phyloP scores from a whole-genome alignment of 2,113 vertebrate species.

The rat (Rattus norvegicus) region DNA sequence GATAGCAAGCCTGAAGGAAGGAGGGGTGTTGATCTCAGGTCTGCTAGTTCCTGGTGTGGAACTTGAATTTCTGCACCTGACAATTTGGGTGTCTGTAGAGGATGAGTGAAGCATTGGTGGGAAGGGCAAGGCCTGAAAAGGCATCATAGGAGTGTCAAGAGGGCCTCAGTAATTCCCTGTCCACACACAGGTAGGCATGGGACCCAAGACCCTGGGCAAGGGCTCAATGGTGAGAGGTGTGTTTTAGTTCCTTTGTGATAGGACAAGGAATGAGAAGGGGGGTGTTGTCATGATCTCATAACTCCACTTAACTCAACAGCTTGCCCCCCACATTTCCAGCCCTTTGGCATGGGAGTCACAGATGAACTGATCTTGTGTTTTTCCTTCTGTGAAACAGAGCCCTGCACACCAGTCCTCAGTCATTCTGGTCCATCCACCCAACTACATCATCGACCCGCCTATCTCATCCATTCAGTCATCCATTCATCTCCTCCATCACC shows the following conservation, averaged over 20 bases:
- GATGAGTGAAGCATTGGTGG: background rate
- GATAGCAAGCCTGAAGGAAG: background rate
- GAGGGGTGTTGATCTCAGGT: background rate
- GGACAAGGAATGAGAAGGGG: background rate
- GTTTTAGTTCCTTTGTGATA: background rate
- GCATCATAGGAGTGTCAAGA: fast-evolving
- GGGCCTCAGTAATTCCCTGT: background rate
- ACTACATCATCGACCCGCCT: background rate
- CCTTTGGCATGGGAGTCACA: background rate
- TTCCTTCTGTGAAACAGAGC: background rate
- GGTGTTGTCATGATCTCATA: background rate
- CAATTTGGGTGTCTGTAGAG: background rate
- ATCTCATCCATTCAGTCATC: background rate
- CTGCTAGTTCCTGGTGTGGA: background rate
- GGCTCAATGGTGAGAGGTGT: background rate
- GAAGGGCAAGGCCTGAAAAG: background rate
- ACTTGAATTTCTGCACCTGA: constrained; percentile 13
- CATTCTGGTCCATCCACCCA: background rate
- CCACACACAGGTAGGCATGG: fast-evolving
- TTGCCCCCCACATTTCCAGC: background rate
- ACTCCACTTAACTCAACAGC: background rate
- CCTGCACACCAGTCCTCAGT: background rate
- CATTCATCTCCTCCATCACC: background rate
- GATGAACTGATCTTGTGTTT: background rate
- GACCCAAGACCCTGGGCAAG: background rate